phyloP scores from a whole-genome alignment of 2,888 invertebrate species.

The Gortyna flavago region DNA sequence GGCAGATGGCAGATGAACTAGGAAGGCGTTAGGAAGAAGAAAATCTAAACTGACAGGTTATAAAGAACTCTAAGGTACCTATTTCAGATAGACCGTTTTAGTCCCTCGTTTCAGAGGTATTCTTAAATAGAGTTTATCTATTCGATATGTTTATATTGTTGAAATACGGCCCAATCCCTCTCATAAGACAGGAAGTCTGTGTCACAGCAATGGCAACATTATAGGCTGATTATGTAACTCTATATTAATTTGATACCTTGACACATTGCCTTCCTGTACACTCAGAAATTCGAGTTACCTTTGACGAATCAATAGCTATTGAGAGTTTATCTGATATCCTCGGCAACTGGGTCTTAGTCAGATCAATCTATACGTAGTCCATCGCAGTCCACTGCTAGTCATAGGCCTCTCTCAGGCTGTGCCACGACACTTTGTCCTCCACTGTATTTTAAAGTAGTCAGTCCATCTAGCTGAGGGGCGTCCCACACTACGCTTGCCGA shows the following conservation, averaged over 20 bases:
- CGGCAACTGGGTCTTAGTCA: background rate
- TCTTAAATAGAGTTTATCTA: background rate
- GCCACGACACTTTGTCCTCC: background rate
- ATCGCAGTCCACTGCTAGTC: background rate
- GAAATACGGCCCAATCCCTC: too few relatives aligned
- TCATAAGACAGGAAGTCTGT: too few relatives aligned
- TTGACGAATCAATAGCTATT: background rate
- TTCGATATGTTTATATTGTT: background rate
- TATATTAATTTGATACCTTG: background rate
- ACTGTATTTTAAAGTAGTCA: background rate
- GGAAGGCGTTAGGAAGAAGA: too few relatives aligned
- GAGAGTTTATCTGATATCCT: background rate
- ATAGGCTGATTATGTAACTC: too few relatives aligned
- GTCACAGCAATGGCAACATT: too few relatives aligned
- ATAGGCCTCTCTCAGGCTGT: background rate
- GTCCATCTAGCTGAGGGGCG: background rate
- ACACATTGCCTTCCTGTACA: background rate
- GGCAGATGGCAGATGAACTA: too few relatives aligned
- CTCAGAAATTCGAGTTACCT: background rate
- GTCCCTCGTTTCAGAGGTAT: background rate
- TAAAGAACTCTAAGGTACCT: background rate
- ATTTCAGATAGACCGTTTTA: background rate
- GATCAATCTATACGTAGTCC: background rate
- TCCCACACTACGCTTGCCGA: background rate
- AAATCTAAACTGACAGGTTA: background rate